These are phyloP conservation scores for Microplitis deprimator DNA, from an alignment of 2,888 invertebrate species.

Conservation along the genomic window DNA sequence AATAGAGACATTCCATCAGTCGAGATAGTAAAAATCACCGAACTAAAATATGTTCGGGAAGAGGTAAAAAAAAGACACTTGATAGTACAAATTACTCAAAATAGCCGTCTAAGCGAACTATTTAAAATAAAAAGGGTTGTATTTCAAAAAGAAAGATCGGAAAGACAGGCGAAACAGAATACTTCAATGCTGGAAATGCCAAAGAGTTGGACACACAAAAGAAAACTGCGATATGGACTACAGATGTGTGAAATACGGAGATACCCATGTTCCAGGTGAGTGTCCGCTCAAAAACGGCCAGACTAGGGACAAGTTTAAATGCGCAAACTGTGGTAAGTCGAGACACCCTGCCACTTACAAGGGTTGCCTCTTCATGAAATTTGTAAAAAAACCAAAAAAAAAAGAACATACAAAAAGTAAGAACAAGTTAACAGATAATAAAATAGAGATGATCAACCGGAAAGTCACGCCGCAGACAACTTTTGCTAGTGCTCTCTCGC, in stretches of 20 bases:
- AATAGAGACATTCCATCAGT: neutral
- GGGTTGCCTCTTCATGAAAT: constrained; percentile 34
- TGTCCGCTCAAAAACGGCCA: neutral
- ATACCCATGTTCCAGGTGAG: constrained; percentile 26
- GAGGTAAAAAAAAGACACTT: neutral
- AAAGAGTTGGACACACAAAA: constrained; percentile 38
- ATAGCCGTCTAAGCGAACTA: neutral
- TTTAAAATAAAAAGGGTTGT: neutral
- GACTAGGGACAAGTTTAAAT: constrained; percentile 7
- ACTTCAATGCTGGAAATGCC: constrained; percentile 40
- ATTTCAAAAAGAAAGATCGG: constrained; percentile 28
- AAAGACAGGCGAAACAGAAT: neutral
- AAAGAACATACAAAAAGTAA: neutral
- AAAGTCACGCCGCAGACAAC: no score
- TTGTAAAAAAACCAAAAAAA: neutral
- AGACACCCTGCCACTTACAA: constrained; percentile 44
- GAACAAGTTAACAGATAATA: neutral
- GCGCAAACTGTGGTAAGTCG: constrained; percentile 28
- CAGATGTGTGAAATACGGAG: constrained; percentile 42
- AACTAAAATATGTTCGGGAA: neutral
- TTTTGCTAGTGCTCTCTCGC: no score
- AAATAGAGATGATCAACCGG: no score
- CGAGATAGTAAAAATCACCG: neutral
- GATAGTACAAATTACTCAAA: neutral
- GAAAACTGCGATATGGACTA: constrained; percentile 38